Conservation (phyloP, 1,140 invertebrate species). For the Homalodisca vitripennis region DNA sequence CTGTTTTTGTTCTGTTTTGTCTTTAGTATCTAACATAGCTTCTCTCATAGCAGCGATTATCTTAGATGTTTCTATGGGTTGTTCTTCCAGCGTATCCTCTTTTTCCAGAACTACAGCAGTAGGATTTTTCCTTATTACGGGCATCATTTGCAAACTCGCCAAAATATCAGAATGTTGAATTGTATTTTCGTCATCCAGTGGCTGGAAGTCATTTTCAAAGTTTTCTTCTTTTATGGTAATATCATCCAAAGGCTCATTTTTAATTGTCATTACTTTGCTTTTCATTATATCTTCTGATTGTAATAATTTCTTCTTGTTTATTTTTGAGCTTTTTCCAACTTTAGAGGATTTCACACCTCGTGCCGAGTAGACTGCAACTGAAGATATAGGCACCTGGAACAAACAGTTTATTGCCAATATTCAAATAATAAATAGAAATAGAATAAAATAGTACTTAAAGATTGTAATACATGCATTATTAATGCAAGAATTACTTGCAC, state of each 20-base stretch:
- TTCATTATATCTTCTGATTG: background rate
- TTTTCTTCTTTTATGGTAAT: background rate
- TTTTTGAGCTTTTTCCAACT: constrained; percentile 1
- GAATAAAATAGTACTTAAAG: too few species aligned
- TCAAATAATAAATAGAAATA: too few species aligned
- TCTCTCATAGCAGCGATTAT: constrained; percentile 35
- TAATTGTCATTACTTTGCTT: background rate
- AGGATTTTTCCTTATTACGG: constrained; percentile 7
- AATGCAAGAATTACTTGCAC: too few species aligned
- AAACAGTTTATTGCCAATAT: too few species aligned
- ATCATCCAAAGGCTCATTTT: background rate
- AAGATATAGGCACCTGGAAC: constrained; percentile 11
- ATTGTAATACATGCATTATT: too few species aligned
- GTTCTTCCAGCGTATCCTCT: background rate
- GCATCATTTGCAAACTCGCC: constrained; percentile 22
- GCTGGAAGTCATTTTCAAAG: background rate
- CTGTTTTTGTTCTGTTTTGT: constrained; percentile 1
- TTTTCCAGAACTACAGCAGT: background rate
- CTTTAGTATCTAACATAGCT: constrained; percentile 31
- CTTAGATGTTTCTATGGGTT: constrained; percentile 32
- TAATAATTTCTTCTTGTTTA: background rate
- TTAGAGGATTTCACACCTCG: background rate
- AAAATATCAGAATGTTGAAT: constrained; percentile 25
- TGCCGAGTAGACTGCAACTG: background rate
- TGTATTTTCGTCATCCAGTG: constrained; percentile 12